Evolutionary conservation across 1,140 invertebrate genomes (phyloP).

Genomic region (Atta colombica): DNA sequence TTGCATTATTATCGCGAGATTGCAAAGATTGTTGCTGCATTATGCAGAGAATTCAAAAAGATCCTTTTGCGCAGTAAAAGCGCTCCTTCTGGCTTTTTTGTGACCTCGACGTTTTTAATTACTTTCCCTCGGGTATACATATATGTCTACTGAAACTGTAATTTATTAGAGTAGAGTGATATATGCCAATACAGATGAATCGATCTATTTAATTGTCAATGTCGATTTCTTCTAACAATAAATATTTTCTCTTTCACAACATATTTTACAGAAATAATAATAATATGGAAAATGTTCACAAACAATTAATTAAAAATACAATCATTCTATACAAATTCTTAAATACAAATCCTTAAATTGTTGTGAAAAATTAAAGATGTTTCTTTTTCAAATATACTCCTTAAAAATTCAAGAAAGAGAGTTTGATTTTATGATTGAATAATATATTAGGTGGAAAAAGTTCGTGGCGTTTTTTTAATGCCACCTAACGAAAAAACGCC

Average conservation of each 20-base stretch:
- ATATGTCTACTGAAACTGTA: background rate
- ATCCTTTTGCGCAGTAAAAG: background rate
- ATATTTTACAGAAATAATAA: background rate
- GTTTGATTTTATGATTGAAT: slow-evolving; percentile 33
- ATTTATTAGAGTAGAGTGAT: slow-evolving; percentile 25
- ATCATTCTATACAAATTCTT: background rate
- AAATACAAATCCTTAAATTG: background rate
- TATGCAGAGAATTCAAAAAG: slow-evolving; percentile 35
- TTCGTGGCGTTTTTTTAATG: too few relatives aligned
- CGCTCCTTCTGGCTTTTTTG: background rate
- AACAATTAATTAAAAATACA: slow-evolving; percentile 1
- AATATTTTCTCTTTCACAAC: background rate
- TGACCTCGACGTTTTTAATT: slow-evolving; percentile 7
- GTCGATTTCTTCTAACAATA: background rate
- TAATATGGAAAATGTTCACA: background rate
- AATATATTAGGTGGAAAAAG: background rate
- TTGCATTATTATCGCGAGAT: slow-evolving; percentile 33
- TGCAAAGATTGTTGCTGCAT: slow-evolving; percentile 18
- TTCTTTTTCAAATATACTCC: background rate
- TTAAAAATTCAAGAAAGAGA: background rate
- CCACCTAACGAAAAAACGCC: too few relatives aligned
- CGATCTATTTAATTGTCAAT: background rate
- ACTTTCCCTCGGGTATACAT: background rate
- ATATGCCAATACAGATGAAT: background rate
- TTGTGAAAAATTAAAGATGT: background rate